These are phyloP conservation scores for Scarus forsteni DNA, from an alignment of 2,797 vertebrate species.

Conservation along the genomic window DNA sequence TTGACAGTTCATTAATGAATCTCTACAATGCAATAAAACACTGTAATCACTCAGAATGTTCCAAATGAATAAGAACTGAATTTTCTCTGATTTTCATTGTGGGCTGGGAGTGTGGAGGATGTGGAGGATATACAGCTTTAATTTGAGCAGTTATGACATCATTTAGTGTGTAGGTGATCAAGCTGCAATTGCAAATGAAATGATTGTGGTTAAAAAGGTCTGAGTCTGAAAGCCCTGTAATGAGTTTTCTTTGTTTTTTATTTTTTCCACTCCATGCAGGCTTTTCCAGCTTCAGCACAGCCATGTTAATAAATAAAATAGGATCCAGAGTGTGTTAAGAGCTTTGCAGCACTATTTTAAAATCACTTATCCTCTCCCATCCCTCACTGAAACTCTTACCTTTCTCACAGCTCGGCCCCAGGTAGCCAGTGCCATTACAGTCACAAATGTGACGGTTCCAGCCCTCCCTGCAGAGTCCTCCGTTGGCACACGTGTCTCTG, in stretches of 20 bases:
- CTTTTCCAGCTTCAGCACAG: conserved; percentile 46
- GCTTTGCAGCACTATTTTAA: conserved; percentile 57
- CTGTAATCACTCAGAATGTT: conserved; percentile 36
- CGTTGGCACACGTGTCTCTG: conserved; percentile 88
- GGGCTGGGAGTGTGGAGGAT: conserved; percentile 3
- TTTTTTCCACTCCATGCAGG: conserved; percentile 29
- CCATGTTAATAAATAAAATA: conserved; percentile 70
- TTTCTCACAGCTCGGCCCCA: conserved; percentile 91
- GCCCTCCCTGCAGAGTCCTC: conserved; percentile 90
- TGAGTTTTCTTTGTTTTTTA: conserved; percentile 37
- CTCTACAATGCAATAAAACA: conserved; percentile 41
- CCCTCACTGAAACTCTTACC: conserved; percentile 80
- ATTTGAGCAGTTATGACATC: conserved; percentile 47
- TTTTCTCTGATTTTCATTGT: conserved; percentile 19
- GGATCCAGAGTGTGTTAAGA: conserved; percentile 66
- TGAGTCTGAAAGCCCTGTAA: conserved; percentile 20
- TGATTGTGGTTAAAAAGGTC: conserved; percentile 34
- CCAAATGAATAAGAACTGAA: conserved; percentile 23
- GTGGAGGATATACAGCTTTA: conserved; percentile 4
- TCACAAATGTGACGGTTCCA: conserved; percentile 97
- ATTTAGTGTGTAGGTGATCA: conserved; percentile 24
- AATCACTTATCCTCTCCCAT: conserved; percentile 31
- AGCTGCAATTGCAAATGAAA: conserved; percentile 28
- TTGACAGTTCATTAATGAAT: conserved; percentile 64
- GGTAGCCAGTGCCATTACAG: conserved; percentile 91